Percentiles rank a stretch among this genome's conserved stretches.
Conservation (phyloP, 1,140 invertebrate species). For the Amyelois transitella region DNA sequence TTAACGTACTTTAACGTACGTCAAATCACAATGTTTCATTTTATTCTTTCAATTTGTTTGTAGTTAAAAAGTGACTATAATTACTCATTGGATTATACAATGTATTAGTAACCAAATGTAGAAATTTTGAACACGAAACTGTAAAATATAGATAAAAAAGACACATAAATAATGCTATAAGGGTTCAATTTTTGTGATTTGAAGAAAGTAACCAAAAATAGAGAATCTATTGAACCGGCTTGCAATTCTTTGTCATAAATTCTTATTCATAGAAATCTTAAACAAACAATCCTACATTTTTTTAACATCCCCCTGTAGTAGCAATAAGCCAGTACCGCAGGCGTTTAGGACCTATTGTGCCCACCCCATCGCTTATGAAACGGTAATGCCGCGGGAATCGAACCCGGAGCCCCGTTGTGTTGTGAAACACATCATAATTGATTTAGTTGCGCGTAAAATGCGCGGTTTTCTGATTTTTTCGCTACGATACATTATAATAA, state of each 20-base stretch:
- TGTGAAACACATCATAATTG: conserved; percentile 53
- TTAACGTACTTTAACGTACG: too few species aligned
- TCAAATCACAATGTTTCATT: too few species aligned
- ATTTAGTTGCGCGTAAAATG: conserved; percentile 65
- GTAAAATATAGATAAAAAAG: too few species aligned
- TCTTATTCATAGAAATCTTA: background rate
- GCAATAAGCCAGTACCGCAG: conserved; percentile 56
- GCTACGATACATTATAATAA: conserved; percentile 41
- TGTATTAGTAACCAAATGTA: too few species aligned
- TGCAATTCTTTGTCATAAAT: background rate
- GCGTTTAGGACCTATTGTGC: conserved; percentile 63
- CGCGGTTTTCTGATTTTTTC: conserved; percentile 34
- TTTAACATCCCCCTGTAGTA: conserved; percentile 19
- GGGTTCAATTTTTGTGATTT: too few species aligned
- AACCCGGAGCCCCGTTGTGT: conserved; percentile 23
- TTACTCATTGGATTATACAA: too few species aligned
- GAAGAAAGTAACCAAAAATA: too few species aligned
- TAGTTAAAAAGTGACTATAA: too few species aligned
- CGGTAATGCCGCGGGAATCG: conserved; percentile 21
- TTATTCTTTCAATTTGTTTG: too few species aligned
- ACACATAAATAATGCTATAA: too few species aligned
- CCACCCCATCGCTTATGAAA: conserved; percentile 22
- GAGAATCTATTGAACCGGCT: too few species aligned
- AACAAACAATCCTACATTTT: background rate
- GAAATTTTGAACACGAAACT: too few species aligned